phyloP scores from a whole-genome alignment of 2,113 vertebrate genomes.

The Thunnus thynnus region DNA sequence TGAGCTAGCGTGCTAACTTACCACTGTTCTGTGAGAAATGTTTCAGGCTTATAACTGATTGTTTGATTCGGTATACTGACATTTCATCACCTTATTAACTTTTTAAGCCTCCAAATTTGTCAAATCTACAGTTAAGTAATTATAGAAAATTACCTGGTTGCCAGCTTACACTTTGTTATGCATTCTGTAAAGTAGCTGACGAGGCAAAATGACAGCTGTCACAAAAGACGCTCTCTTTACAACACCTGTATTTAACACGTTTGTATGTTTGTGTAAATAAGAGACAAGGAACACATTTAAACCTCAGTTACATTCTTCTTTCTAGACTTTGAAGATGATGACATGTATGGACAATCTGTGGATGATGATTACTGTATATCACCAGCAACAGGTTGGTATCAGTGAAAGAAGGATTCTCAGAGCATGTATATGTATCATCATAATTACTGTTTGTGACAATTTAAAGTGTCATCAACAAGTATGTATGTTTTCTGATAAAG shows the following conservation, averaged over 20 bases:
- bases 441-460: neutral
- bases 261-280: constrained; percentile 36
- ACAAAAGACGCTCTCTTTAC: neutral
- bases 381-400: constrained; percentile 95
- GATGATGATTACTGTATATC: constrained; percentile 99
- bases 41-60: neutral
- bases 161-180: neutral
- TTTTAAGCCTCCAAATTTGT: neutral
- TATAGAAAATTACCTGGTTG: neutral
- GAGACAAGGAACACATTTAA: neutral
- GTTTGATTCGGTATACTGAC: neutral
- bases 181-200: constrained; percentile 48
- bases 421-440: too few species aligned
- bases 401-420: neutral
- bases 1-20: constrained; percentile 33
- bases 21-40: neutral
- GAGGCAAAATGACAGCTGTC: constrained; percentile 45
- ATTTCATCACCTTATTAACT: neutral
- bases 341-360: constrained; percentile 96
- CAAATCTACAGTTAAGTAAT: neutral
- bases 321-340: constrained; percentile 97
- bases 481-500: neutral
- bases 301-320: neutral
- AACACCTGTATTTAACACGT: neutral
- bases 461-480: neutral